Evolutionary conservation across 2,113 vertebrate genomes (phyloP).

Genomic region (Channa argus): DNA sequence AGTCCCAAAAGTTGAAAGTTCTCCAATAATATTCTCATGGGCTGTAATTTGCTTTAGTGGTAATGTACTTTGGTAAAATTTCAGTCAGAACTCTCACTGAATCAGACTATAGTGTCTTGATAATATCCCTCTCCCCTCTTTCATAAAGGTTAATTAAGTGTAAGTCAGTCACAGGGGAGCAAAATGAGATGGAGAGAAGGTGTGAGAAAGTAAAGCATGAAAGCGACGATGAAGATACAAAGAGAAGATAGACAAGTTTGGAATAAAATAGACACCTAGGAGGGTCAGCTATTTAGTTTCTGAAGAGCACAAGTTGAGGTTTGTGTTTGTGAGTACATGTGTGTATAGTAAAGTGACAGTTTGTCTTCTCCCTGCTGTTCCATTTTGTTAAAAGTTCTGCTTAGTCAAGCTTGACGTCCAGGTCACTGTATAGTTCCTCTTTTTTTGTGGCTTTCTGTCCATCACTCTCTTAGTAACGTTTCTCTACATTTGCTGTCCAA

Average conservation of each 20-base stretch:
- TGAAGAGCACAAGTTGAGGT: slow-evolving; percentile 2
- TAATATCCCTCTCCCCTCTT: slow-evolving; percentile 42
- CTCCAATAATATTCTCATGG: slow-evolving; percentile 11
- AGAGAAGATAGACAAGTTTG: slow-evolving; percentile 18
- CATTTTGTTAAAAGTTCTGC: slow-evolving; percentile 44
- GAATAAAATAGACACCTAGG: neutral
- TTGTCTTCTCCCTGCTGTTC: slow-evolving; percentile 9
- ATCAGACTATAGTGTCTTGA: slow-evolving; percentile 25
- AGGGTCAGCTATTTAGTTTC: slow-evolving; percentile 24
- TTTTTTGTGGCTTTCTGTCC: slow-evolving; percentile 17
- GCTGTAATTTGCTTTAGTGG: slow-evolving; percentile 19
- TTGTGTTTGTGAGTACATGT: slow-evolving; percentile 5
- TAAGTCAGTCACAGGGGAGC: slow-evolving; percentile 29
- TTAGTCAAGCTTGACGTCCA: slow-evolving; percentile 37
- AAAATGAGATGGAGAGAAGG: slow-evolving; percentile 32
- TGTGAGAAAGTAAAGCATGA: slow-evolving; percentile 19
- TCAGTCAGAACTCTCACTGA: slow-evolving; percentile 27
- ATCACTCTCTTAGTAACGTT: neutral
- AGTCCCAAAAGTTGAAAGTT: neutral
- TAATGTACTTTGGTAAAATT: slow-evolving; percentile 14
- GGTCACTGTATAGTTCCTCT: slow-evolving; percentile 24
- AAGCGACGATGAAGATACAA: slow-evolving; percentile 29
- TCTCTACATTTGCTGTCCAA: neutral
- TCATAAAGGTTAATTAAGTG: slow-evolving; percentile 56
- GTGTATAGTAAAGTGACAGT: neutral